Evolutionary conservation across 2,113 vertebrate species (phyloP).

Genomic region (Xyliphius kryptos): DNA sequence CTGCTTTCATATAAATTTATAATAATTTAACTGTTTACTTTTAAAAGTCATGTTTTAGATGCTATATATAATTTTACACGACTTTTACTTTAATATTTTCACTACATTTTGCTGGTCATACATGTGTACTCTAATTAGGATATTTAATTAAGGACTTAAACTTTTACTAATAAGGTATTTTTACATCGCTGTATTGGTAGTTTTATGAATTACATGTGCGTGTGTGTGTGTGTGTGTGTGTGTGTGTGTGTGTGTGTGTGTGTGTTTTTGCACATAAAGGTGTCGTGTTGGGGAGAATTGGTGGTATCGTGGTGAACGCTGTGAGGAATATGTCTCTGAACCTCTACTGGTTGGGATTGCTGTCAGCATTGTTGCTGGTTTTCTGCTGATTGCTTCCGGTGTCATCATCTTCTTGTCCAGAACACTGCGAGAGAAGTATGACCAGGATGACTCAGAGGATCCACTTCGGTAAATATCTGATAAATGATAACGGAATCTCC

Average conservation of each 20-base stretch:
- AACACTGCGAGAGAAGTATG: constrained; percentile 72
- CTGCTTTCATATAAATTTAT: too few relatives aligned
- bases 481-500: not conserved
- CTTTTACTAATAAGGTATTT: too few relatives aligned
- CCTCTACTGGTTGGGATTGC: constrained; percentile 81
- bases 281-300: constrained; percentile 92
- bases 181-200: too few relatives aligned
- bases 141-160: too few relatives aligned
- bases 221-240: not conserved
- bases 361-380: constrained; percentile 74
- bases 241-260: not conserved
- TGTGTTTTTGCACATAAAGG: constrained; percentile 48
- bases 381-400: constrained; percentile 72
- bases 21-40: too few relatives aligned
- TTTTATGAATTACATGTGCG: too few relatives aligned
- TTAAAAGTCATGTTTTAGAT: too few relatives aligned
- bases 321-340: constrained; percentile 85
- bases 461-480: constrained; percentile 67
- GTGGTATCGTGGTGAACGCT: constrained; percentile 93
- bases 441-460: constrained; percentile 68
- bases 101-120: too few relatives aligned
- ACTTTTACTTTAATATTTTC: too few relatives aligned
- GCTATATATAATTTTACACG: too few relatives aligned
- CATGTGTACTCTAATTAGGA: too few relatives aligned
- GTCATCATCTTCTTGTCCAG: constrained; percentile 78